Evolutionary conservation across 2,888 invertebrate genomes (phyloP).

Genomic region (Pantelozetes paolii): DNA sequence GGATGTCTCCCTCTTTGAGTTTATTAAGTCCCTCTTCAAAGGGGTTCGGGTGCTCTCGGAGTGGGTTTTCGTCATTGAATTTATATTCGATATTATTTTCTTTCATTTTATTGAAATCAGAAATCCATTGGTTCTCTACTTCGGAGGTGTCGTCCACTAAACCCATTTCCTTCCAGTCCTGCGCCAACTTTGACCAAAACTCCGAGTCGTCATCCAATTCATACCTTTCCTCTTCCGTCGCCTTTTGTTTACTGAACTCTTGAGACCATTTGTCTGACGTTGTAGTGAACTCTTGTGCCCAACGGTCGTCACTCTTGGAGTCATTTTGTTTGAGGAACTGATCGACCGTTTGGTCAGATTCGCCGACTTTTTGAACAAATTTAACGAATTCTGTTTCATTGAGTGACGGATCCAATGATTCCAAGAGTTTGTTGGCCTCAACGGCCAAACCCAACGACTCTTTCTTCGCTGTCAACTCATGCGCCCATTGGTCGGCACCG

Average conservation of each 20-base stretch:
- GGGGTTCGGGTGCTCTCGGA: constrained; percentile 70
- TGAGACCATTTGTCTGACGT: constrained; percentile 54
- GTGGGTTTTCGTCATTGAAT: constrained; percentile 79
- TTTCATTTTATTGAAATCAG: not conserved
- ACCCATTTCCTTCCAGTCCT: constrained; percentile 58
- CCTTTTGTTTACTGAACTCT: constrained; percentile 54
- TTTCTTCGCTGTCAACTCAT: not conserved
- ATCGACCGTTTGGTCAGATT: constrained; percentile 54
- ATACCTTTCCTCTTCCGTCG: constrained; percentile 46
- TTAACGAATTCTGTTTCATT: constrained; percentile 63
- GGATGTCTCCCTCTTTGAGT: constrained; percentile 79
- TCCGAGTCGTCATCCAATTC: constrained; percentile 50
- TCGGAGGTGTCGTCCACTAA: constrained; percentile 10
- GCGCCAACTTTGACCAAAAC: constrained; percentile 55
- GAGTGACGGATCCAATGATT: constrained; percentile 47
- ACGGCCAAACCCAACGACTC: constrained; percentile 13
- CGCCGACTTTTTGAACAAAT: constrained; percentile 72
- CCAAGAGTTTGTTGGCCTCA: constrained; percentile 36
- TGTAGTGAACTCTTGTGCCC: constrained; percentile 50
- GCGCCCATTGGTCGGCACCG: not conserved
- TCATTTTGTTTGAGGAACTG: constrained; percentile 50
- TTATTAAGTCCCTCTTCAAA: constrained; percentile 79
- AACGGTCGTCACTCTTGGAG: constrained; percentile 52
- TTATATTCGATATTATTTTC: constrained; percentile 60
- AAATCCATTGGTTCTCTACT: not conserved